phyloP scores from a whole-genome alignment of 2,113 vertebrate species.

The Anoplopoma fimbria region DNA sequence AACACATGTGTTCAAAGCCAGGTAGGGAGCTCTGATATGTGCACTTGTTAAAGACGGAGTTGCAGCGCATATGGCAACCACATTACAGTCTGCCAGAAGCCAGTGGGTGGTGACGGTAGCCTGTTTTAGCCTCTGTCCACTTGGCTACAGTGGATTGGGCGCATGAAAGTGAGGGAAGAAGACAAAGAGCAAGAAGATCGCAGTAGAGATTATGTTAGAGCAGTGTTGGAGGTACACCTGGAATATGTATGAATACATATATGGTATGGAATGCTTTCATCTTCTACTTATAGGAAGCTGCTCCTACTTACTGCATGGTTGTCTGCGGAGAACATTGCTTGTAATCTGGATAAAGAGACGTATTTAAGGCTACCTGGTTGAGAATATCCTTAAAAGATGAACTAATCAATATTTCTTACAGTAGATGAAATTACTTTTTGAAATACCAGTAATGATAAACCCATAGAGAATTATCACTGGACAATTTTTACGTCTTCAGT shows the following conservation, averaged over 20 bases:
- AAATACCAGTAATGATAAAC: neutral
- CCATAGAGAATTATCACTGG: neutral
- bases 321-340: conserved; percentile 3
- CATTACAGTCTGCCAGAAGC: conserved; percentile 52
- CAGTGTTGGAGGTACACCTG: conserved; percentile 69
- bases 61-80: conserved; percentile 68
- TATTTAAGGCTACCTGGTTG: conserved; percentile 13
- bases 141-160: conserved; percentile 48
- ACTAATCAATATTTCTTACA: conserved; percentile 3
- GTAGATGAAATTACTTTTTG: neutral
- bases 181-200: conserved; percentile 42
- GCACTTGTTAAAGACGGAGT: conserved; percentile 40
- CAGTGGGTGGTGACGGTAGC: conserved; percentile 43
- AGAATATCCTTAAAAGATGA: conserved; percentile 2
- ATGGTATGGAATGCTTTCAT: conserved; percentile 76
- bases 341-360: conserved; percentile 20
- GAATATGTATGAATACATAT: conserved; percentile 61
- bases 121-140: conserved; percentile 42
- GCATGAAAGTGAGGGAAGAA: conserved; percentile 24
- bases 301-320: conserved; percentile 26
- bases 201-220: conserved; percentile 59
- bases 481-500: neutral
- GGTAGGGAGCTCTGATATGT: conserved; percentile 46
- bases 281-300: conserved; percentile 55
- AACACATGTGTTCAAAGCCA: conserved; percentile 58